Percentiles rank a stretch among this genome's conserved stretches.
These are phyloP conservation scores for Hesperophylax magnus DNA, from an alignment of 1,140 invertebrate species.

Conservation along the genomic window DNA sequence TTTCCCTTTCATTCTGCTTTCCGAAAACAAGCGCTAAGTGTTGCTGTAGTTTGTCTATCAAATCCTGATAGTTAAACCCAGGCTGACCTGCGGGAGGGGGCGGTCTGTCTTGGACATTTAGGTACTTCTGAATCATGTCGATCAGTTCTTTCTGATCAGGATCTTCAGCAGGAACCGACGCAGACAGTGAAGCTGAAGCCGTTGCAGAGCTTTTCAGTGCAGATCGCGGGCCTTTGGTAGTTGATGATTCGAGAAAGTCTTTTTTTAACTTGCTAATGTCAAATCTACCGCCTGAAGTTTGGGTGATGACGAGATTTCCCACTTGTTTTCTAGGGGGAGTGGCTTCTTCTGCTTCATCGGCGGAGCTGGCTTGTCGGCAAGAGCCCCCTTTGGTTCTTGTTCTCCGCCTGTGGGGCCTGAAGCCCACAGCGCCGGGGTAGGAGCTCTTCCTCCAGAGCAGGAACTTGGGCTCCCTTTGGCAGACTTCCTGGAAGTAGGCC, in stretches of 20 bases:
- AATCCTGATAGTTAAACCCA: conserved; percentile 74
- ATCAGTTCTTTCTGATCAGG: conserved; percentile 72
- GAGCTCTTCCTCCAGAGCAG: conserved; percentile 86
- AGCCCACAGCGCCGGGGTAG: conserved; percentile 78
- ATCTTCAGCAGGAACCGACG: conserved; percentile 64
- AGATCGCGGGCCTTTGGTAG: conserved; percentile 58
- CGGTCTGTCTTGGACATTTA: conserved; percentile 70
- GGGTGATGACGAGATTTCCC: conserved; percentile 68
- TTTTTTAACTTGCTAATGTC: conserved; percentile 77
- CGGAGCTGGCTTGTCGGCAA: conserved; percentile 75
- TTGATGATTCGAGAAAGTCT: conserved; percentile 73
- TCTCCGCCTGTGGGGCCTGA: conserved; percentile 71
- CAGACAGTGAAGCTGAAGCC: too few species aligned
- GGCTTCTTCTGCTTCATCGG: conserved; percentile 74
- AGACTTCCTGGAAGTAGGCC: conserved; percentile 87
- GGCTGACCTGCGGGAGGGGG: conserved; percentile 59
- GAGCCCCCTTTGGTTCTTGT: conserved; percentile 75
- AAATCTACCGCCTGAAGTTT: conserved; percentile 74
- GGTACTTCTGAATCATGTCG: conserved; percentile 78
- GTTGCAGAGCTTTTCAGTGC: conserved; percentile 60
- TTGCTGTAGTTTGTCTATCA: conserved; percentile 76
- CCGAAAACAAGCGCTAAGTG: conserved; percentile 72
- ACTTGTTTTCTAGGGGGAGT: conserved; percentile 61
- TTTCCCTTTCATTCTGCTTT: conserved; percentile 57
- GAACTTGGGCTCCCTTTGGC: conserved; percentile 82